A percentile compares a stretch with the other conserved stretches of the same genome.
Evolutionary conservation across 2,797 vertebrate genomes (phyloP).

Genomic region (Cynopterus sphinx): DNA sequence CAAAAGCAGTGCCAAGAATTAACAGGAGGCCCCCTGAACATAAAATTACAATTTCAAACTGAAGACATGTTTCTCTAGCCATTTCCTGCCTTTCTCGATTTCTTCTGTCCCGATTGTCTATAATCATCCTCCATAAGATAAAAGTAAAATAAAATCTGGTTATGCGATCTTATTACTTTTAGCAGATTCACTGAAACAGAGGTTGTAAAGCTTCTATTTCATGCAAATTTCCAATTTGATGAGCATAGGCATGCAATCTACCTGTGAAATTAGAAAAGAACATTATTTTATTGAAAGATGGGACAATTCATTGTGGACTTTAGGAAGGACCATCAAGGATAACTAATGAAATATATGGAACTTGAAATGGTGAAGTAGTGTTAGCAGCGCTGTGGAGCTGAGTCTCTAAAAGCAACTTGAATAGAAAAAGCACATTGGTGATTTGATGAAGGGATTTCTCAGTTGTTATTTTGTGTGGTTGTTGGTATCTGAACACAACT

Average conservation of each 20-base stretch:
- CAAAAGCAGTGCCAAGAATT: conserved; percentile 17
- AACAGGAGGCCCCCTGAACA: background rate
- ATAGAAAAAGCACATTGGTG: background rate
- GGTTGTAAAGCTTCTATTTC: background rate
- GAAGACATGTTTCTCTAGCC: conserved; percentile 16
- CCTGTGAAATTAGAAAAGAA: background rate
- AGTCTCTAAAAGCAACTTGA: background rate
- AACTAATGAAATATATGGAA: background rate
- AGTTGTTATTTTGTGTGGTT: background rate
- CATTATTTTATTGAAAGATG: background rate
- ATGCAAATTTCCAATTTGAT: background rate
- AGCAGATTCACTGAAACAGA: background rate
- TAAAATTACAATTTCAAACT: conserved; percentile 32
- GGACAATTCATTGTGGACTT: background rate
- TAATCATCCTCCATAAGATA: background rate
- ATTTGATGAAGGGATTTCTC: background rate
- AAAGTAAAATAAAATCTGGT: conserved; percentile 19
- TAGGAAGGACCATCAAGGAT: background rate
- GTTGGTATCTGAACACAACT: background rate
- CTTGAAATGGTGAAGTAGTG: background rate
- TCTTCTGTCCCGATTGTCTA: background rate
- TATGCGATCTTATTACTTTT: background rate
- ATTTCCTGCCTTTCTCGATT: conserved; percentile 24
- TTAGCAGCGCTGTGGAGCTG: background rate
- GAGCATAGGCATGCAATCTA: background rate